Conservation (phyloP, 2,888 invertebrate genomes). For the Eupeodes latifasciatus region DNA sequence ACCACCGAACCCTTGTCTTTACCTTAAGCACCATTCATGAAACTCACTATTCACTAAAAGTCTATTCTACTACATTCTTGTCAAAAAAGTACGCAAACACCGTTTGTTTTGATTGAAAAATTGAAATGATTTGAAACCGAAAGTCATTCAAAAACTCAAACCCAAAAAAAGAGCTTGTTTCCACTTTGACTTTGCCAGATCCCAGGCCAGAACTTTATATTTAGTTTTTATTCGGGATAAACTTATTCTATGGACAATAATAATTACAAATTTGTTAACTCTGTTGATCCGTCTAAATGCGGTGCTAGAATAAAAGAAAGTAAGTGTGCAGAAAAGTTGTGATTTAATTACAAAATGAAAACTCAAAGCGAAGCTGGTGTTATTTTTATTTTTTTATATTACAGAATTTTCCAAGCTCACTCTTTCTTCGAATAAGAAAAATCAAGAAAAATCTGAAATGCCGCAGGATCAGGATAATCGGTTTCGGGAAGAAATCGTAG, state of each 20-base stretch:
- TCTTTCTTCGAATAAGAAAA: slow-evolving; percentile 81
- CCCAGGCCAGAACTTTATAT: neutral
- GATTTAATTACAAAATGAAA: neutral
- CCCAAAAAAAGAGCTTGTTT: slow-evolving; percentile 7
- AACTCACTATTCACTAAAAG: neutral
- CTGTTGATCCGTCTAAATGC: slow-evolving; percentile 81
- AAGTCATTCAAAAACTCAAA: neutral
- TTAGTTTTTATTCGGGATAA: slow-evolving; percentile 5
- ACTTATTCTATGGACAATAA: slow-evolving; percentile 61
- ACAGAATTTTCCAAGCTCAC: slow-evolving; percentile 82
- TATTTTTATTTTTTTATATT: neutral
- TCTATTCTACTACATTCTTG: slow-evolving; percentile 17
- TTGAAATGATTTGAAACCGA: slow-evolving; percentile 32
- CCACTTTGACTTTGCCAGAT: too few species aligned
- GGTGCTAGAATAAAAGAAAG: slow-evolving; percentile 81
- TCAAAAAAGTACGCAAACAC: slow-evolving; percentile 21
- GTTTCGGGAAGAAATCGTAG: slow-evolving; percentile 22
- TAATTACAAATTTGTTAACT: slow-evolving; percentile 80
- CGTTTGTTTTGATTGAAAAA: slow-evolving; percentile 66
- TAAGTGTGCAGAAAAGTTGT: slow-evolving; percentile 63
- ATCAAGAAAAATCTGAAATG: slow-evolving; percentile 35
- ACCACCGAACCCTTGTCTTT: too few species aligned
- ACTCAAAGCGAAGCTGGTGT: neutral
- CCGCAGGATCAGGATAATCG: slow-evolving; percentile 58
- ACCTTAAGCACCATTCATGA: too few species aligned